Evolutionary conservation across 2,888 invertebrate species (phyloP), one percentile per base, ranked within the genome.

Genomic region (Panopea generosa): DNA sequence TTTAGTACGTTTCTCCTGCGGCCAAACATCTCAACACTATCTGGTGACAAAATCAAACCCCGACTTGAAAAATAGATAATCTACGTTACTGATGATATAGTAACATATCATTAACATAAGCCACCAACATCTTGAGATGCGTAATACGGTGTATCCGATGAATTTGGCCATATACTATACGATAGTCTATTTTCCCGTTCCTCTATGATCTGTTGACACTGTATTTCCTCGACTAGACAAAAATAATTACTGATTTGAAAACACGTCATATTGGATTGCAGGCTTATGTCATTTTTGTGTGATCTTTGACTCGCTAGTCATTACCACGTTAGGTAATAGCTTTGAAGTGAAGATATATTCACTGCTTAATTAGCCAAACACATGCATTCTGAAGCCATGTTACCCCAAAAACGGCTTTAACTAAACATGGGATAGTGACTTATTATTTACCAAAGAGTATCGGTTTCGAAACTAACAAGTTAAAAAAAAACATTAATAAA

Each of bases 261-360:
- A 52, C 60, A 52, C 53, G 68, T 53, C 60, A 50, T 68, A 61
- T 61, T 47, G 61, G 20, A 52, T 68, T 68, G 68, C 60, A 20
- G 60, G 61, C 24, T 52, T 61, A 22, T 52, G 45, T 49, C 33
- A 63, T 65, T 56, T 55, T 38, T 72, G 55, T 68, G 45, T 68
- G 62, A 77, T 72, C 77, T 68, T 40, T 67, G 49, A 53, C 60
- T 29, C 60, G 50, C 60, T 2, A 62, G 59, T 72, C 66, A 73
- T 73, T 69, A 69, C 66, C 70, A 56, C 47, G 74, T 74, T 63
- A 74, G 56, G 43, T 38, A 53, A 71, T 75, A 75, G 14, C 71
- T 63, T 75, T 78, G 78, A 78, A 53, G 71, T 78, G 11, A 14
- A 43, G 45, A 33, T 53, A 62, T 29, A 56, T 26, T 55, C 56